Evolutionary conservation across 1,140 invertebrate species (phyloP).

Genomic region (Rhagoletis zephyria): DNA sequence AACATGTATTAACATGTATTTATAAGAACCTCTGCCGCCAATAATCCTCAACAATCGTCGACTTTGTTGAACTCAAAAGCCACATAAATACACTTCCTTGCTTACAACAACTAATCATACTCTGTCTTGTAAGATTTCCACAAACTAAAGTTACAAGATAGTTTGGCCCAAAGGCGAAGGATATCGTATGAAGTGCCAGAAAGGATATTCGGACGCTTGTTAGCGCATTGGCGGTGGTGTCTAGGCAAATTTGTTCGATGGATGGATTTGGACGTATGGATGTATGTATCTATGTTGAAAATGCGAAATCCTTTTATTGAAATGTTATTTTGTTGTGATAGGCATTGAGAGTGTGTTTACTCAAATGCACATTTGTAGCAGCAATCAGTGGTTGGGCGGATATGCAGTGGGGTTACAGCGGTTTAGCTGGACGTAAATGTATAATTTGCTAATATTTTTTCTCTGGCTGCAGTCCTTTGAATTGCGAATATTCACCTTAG

Average conservation of each 20-base stretch:
- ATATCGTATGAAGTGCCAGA: not conserved
- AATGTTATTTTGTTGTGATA: not conserved
- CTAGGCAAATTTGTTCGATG: slow-evolving; percentile 8
- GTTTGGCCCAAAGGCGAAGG: not conserved
- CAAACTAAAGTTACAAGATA: not conserved
- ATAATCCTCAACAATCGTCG: slow-evolving; percentile 43
- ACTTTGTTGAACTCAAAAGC: slow-evolving; percentile 43
- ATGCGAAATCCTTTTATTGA: slow-evolving; percentile 34
- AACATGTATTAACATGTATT: not conserved
- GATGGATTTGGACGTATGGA: not conserved
- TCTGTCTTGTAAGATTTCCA: slow-evolving; percentile 47
- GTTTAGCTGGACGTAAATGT: not conserved
- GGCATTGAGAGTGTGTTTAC: not conserved
- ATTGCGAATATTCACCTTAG: no score
- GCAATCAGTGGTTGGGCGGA: not conserved
- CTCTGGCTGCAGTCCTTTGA: no score
- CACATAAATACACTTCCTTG: not conserved
- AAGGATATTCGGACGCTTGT: slow-evolving; percentile 8
- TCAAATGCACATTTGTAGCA: not conserved
- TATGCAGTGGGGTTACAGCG: not conserved
- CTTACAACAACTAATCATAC: slow-evolving; percentile 38
- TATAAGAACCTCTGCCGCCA: not conserved
- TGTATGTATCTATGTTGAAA: slow-evolving; percentile 2
- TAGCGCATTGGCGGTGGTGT: not conserved
- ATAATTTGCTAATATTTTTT: not conserved